Evolutionary conservation across 2,888 invertebrate genomes (phyloP).

Genomic region (Allygus modestus): DNA sequence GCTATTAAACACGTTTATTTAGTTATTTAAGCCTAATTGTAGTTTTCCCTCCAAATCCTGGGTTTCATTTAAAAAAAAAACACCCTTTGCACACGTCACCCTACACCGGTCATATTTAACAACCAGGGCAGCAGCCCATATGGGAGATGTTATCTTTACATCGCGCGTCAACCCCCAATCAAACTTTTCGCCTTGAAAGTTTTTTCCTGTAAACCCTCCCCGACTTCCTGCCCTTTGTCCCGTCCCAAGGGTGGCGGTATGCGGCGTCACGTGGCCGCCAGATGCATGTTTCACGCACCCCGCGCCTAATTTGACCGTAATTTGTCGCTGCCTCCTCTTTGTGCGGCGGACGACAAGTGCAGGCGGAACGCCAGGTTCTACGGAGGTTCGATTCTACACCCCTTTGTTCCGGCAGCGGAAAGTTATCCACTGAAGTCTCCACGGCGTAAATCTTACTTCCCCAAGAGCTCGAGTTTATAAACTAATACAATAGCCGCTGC

Average conservation of each 20-base stretch:
- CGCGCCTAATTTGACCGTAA: not conserved
- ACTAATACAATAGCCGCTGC: too few species aligned
- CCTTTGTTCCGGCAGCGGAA: not conserved
- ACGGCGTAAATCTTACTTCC: too few species aligned
- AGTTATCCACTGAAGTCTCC: too few species aligned
- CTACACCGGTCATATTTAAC: too few species aligned
- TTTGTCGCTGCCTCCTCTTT: constrained; percentile 12
- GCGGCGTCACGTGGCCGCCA: constrained; percentile 4
- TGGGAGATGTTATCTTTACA: too few species aligned
- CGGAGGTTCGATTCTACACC: not conserved
- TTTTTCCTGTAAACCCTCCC: constrained; percentile 1
- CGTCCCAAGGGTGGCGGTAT: not conserved
- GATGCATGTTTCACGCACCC: constrained; percentile 28
- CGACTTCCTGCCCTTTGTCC: constrained; percentile 18
- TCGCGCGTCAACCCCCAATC: not conserved
- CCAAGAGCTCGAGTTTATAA: too few species aligned
- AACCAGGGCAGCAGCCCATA: too few species aligned
- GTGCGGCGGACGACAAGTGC: not conserved
- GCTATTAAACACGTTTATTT: too few species aligned
- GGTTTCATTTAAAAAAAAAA: too few species aligned
- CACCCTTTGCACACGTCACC: too few species aligned
- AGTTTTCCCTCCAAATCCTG: too few species aligned
- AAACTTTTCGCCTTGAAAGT: not conserved
- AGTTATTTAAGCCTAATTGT: too few species aligned
- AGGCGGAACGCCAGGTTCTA: constrained; percentile 23